Conservation (phyloP, 2,888 invertebrate genomes). For the Ommatoiulus sabulosus region DNA sequence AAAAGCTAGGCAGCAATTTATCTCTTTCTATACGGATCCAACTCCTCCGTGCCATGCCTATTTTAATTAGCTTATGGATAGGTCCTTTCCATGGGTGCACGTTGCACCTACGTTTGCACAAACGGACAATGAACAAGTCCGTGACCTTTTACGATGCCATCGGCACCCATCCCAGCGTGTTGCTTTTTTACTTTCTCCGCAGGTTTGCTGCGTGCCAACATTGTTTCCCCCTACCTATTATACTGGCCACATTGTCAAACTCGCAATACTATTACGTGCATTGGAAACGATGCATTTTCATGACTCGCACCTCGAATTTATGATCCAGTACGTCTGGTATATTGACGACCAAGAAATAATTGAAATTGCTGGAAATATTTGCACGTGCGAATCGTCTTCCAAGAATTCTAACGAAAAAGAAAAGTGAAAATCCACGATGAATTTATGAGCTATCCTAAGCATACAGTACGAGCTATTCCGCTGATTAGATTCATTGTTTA, state of each 20-base stretch:
- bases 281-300: neutral
- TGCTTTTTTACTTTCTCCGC: conserved; percentile 35
- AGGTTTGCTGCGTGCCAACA: conserved; percentile 44
- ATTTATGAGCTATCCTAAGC: too few relatives aligned
- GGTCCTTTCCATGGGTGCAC: conserved; percentile 38
- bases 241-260: conserved; percentile 19
- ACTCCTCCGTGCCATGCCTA: conserved; percentile 10
- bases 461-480: too few relatives aligned
- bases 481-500: too few relatives aligned
- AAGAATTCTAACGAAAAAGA: too few relatives aligned
- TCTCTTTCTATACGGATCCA: conserved; percentile 3
- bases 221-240: conserved; percentile 37
- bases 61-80: conserved; percentile 42
- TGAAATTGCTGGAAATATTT: too few relatives aligned
- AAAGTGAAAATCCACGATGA: too few relatives aligned
- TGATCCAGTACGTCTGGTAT: too few relatives aligned
- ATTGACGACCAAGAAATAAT: too few relatives aligned
- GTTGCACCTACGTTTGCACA: conserved; percentile 38
- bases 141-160: conserved; percentile 41
- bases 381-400: too few relatives aligned
- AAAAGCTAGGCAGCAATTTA: conserved; percentile 36
- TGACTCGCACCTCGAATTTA: neutral
- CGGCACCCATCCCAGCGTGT: conserved; percentile 45
- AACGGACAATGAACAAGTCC: conserved; percentile 48
- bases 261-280: conserved; percentile 14